A percentile compares a stretch with the other conserved stretches of the same genome.
phyloP scores from a whole-genome alignment of 1,140 invertebrate species.

The Drosophila repleta region DNA sequence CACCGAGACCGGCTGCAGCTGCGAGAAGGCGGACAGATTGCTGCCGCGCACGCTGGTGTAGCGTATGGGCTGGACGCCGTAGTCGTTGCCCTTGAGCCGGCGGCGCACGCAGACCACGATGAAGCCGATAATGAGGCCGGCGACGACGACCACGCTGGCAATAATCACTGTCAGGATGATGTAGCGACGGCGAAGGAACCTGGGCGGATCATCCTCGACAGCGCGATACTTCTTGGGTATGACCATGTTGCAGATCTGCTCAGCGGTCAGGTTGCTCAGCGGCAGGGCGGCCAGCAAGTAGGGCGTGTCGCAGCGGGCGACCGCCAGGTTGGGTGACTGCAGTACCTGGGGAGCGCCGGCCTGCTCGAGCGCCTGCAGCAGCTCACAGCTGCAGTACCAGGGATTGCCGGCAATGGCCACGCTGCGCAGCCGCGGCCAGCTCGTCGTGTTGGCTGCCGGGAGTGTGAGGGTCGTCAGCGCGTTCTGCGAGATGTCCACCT shows the following conservation, averaged over 20 bases:
- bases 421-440: constrained; percentile 79
- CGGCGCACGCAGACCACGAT: constrained; percentile 71
- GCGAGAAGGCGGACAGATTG: constrained; percentile 74
- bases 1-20: constrained; percentile 62
- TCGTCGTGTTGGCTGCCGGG: not conserved
- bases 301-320: constrained; percentile 73
- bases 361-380: constrained; percentile 58
- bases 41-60: constrained; percentile 81
- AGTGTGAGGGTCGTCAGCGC: constrained; percentile 84
- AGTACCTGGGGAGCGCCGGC: constrained; percentile 41
- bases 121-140: constrained; percentile 77
- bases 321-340: constrained; percentile 3
- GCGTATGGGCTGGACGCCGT: constrained; percentile 76
- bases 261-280: constrained; percentile 65
- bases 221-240: constrained; percentile 72
- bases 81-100: constrained; percentile 75
- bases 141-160: constrained; percentile 69
- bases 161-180: constrained; percentile 76
- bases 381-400: constrained; percentile 86
- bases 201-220: constrained; percentile 74
- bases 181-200: constrained; percentile 74
- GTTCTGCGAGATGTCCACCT: constrained; percentile 84
- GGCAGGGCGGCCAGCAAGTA: constrained; percentile 63
- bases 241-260: constrained; percentile 65
- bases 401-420: constrained; percentile 86